Evolutionary conservation across 2,888 invertebrate species (phyloP).

Genomic region (Pollenia labialis): DNA sequence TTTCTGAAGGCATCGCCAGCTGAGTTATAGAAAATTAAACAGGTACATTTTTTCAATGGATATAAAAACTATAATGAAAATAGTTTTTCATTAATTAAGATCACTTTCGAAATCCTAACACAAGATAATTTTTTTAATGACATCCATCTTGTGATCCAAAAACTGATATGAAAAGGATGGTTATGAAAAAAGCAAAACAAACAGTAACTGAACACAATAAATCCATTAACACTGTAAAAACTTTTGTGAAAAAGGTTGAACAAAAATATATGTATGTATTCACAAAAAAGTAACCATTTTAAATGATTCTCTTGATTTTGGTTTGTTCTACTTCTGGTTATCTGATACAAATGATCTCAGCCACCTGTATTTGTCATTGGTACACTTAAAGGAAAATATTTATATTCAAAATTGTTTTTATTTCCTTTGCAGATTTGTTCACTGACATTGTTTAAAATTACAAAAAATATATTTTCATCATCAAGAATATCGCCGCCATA

Average conservation of each 20-base stretch:
- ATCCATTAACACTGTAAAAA: conserved; percentile 61
- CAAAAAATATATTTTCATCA: no score
- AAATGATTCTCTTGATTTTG: conserved; percentile 48
- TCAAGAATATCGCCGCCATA: no score
- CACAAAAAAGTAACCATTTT: conserved; percentile 75
- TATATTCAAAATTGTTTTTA: no score
- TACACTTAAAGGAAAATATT: conserved; percentile 32
- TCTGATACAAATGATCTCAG: conserved; percentile 56
- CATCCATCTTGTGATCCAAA: conserved; percentile 68
- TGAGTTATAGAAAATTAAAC: conserved; percentile 64
- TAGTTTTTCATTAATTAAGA: conserved; percentile 71
- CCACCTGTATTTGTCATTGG: conserved; percentile 63
- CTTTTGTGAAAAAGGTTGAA: background rate
- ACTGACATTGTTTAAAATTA: no score
- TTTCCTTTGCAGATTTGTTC: no score
- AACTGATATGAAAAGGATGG: conserved; percentile 53
- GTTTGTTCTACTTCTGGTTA: conserved; percentile 51
- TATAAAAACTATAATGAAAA: background rate
- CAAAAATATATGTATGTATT: conserved; percentile 31
- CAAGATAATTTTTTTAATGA: conserved; percentile 59
- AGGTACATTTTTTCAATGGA: conserved; percentile 49
- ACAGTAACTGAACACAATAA: conserved; percentile 48
- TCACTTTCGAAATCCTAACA: conserved; percentile 70
- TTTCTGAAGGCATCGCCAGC: conserved; percentile 60
- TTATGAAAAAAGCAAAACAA: conserved; percentile 27